Conservation (phyloP, 2,113 vertebrate species). For the Canis aureus region DNA sequence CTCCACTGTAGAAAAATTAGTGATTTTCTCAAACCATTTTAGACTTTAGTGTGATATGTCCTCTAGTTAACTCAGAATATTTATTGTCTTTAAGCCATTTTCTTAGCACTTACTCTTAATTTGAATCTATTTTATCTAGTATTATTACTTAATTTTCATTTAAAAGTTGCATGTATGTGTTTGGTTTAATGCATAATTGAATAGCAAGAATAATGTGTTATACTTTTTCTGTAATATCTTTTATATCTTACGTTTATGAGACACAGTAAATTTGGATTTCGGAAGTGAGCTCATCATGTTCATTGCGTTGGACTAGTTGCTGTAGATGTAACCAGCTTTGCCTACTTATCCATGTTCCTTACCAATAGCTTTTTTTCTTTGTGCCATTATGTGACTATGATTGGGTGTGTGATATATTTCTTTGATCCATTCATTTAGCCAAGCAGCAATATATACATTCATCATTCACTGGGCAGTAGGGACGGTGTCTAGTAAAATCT, state of each 20-base stretch:
- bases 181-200: not conserved
- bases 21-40: not conserved
- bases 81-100: not conserved
- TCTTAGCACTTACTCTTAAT: not conserved
- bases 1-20: not conserved
- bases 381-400: not conserved
- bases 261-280: not conserved
- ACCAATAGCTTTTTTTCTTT: not conserved
- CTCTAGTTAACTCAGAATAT: not conserved
- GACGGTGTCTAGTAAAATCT: not conserved
- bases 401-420: not conserved
- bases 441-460: not conserved
- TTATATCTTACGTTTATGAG: not conserved
- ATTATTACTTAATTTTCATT: not conserved
- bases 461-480: not conserved
- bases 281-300: not conserved
- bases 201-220: not conserved
- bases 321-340: not conserved
- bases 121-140: not conserved
- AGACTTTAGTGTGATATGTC: not conserved
- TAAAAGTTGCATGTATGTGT: not conserved
- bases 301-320: not conserved
- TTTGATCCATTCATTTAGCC: not conserved
- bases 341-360: not conserved
- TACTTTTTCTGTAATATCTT: not conserved